Evolutionary conservation across 2,113 vertebrate genomes (phyloP).

Genomic region (Galemys pyrenaicus): DNA sequence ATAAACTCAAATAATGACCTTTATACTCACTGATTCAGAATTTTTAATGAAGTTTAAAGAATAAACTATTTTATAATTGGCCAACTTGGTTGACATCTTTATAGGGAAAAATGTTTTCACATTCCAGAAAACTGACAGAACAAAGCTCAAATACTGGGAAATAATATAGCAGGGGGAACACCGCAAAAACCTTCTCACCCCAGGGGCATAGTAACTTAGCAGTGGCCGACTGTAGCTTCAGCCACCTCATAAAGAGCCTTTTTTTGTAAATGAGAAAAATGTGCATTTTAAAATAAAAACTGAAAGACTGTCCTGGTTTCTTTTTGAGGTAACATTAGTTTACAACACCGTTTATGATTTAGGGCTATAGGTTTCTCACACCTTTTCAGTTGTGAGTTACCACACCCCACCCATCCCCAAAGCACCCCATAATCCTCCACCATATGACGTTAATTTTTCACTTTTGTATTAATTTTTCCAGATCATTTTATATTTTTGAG

Average conservation of each 20-base stretch:
- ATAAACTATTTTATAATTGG: not conserved
- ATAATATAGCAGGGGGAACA: not conserved
- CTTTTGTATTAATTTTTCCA: not conserved
- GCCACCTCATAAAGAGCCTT: not conserved
- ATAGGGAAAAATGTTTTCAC: not conserved
- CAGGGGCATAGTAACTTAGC: not conserved
- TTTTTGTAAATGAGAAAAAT: not conserved
- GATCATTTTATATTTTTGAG: too few species aligned
- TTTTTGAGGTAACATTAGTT: too few species aligned
- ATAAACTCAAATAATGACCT: not conserved
- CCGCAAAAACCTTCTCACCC: not conserved
- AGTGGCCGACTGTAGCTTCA: not conserved
- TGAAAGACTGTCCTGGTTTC: not conserved
- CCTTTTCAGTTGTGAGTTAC: too few species aligned
- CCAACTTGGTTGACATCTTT: constrained; percentile 1
- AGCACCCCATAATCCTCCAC: too few species aligned
- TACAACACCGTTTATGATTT: too few species aligned
- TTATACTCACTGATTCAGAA: not conserved
- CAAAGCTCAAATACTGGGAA: constrained; percentile 4
- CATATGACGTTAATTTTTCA: not conserved
- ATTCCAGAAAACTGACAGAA: constrained; percentile 32
- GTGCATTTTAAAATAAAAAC: not conserved
- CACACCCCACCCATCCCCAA: too few species aligned
- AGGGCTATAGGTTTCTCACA: too few species aligned
- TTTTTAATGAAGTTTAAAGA: not conserved